A percentile compares a stretch with the other conserved stretches of the same genome.
Evolutionary conservation across 2,888 invertebrate species (phyloP).

Genomic region (Cryptus viduatorius): DNA sequence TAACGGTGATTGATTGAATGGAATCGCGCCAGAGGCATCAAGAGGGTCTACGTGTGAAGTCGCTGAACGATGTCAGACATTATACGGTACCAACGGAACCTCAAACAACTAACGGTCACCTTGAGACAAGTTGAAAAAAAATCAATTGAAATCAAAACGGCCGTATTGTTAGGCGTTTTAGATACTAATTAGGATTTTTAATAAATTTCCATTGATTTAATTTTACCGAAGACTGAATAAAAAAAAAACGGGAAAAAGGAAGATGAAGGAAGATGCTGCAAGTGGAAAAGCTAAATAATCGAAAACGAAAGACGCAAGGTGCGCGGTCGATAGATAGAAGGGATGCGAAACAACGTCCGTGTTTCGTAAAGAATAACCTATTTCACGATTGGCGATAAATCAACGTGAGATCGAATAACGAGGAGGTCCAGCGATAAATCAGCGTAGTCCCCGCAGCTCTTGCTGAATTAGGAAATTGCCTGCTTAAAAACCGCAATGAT

Average conservation of each 20-base stretch:
- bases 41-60: constrained; percentile 34
- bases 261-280: no score
- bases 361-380: constrained; percentile 56
- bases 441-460: constrained; percentile 67
- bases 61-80: constrained; percentile 3
- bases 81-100: constrained; percentile 42
- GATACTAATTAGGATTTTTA: no score
- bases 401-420: constrained; percentile 70
- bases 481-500: constrained; percentile 84
- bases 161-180: no score
- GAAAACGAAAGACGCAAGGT: constrained; percentile 38
- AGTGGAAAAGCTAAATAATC: background rate
- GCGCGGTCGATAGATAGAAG: constrained; percentile 29
- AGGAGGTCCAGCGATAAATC: constrained; percentile 71
- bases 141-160: background rate
- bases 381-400: constrained; percentile 71
- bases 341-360: constrained; percentile 14
- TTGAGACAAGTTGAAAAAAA: constrained; percentile 21
- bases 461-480: constrained; percentile 84
- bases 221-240: no score
- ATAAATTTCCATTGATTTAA: no score
- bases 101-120: constrained; percentile 66
- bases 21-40: constrained; percentile 51
- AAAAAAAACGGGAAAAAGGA: no score
- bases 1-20: constrained; percentile 64